Evolutionary conservation across 2,888 invertebrate genomes (phyloP).

Genomic region (Caenorhabditis virilis): DNA sequence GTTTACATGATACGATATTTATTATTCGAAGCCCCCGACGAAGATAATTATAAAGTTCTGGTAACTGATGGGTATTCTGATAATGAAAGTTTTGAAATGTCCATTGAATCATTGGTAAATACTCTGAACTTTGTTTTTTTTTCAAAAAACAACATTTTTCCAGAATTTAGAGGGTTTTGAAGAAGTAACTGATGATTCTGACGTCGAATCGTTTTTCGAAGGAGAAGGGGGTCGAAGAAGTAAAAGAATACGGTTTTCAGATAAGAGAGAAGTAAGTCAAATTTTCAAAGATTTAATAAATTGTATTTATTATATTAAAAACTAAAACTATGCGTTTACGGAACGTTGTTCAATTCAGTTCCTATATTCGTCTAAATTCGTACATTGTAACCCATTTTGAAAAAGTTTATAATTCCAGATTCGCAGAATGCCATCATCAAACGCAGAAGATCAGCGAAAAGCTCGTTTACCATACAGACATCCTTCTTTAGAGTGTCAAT

Average conservation of each 20-base stretch:
- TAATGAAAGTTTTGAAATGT: slow-evolving; percentile 26
- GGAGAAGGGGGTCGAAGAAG: slow-evolving; percentile 18
- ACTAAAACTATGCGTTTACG: too few relatives aligned
- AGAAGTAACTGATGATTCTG: slow-evolving; percentile 44
- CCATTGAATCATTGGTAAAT: slow-evolving; percentile 28
- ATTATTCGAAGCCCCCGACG: slow-evolving; percentile 18
- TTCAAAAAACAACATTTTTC: slow-evolving; percentile 5
- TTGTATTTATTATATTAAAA: not conserved
- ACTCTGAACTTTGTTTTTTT: not conserved
- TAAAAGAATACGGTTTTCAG: slow-evolving; percentile 39
- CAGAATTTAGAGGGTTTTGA: slow-evolving; percentile 48
- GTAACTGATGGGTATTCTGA: slow-evolving; percentile 19
- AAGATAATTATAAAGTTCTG: slow-evolving; percentile 31
- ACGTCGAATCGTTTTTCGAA: slow-evolving; percentile 29
- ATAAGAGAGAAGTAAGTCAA: slow-evolving; percentile 33
- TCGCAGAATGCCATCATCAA: slow-evolving; percentile 67
- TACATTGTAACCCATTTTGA: too few relatives aligned
- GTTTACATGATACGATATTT: slow-evolving; percentile 82
- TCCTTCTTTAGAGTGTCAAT: slow-evolving; percentile 32
- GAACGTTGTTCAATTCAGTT: too few relatives aligned
- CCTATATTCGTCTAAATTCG: too few relatives aligned
- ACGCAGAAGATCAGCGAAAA: slow-evolving; percentile 86
- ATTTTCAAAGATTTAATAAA: not conserved
- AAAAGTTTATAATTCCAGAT: slow-evolving; percentile 70
- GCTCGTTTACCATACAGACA: slow-evolving; percentile 86